These are phyloP conservation scores for Cirrhinus molitorella DNA, from an alignment of 2,797 vertebrate species.

Conservation along the genomic window DNA sequence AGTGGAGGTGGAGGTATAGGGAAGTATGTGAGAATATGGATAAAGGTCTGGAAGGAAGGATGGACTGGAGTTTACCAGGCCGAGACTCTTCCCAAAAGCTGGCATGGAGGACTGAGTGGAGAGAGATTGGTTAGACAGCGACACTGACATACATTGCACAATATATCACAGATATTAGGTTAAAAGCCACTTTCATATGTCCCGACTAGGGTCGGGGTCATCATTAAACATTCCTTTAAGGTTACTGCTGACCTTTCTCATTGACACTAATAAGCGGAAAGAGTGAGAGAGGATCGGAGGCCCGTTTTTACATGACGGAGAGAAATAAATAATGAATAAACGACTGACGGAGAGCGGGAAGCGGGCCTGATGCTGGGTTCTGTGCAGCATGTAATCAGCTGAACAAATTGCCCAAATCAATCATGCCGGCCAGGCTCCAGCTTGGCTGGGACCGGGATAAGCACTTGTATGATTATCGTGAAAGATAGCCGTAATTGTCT, in stretches of 20 bases:
- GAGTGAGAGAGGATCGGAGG: slow-evolving; percentile 46
- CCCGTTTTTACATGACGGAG: slow-evolving; percentile 37
- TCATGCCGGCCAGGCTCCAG: slow-evolving; percentile 75
- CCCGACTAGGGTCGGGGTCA: slow-evolving; percentile 29
- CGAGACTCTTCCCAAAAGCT: slow-evolving; percentile 78
- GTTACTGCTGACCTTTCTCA: slow-evolving; percentile 60
- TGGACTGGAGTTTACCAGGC: slow-evolving; percentile 83
- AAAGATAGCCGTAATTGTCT: slow-evolving; percentile 84
- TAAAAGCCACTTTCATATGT: slow-evolving; percentile 61
- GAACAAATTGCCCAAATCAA: slow-evolving; percentile 87
- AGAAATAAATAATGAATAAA: slow-evolving; percentile 58
- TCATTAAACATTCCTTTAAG: slow-evolving; percentile 62
- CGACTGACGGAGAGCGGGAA: slow-evolving; percentile 47
- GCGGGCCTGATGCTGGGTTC: slow-evolving; percentile 65
- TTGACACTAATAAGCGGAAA: slow-evolving; percentile 57
- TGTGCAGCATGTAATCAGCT: slow-evolving; percentile 79
- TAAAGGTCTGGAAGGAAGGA: slow-evolving; percentile 60
- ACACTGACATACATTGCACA: slow-evolving; percentile 38
- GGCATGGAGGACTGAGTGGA: slow-evolving; percentile 78
- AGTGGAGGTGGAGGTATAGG: slow-evolving; percentile 64
- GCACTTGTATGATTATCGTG: slow-evolving; percentile 83
- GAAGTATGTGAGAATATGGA: slow-evolving; percentile 63
- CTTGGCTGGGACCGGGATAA: slow-evolving; percentile 69
- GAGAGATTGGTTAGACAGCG: slow-evolving; percentile 79
- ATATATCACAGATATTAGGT: slow-evolving; percentile 58